phyloP scores from a whole-genome alignment of 2,888 invertebrate genomes.

The Heteropelma amictum region DNA sequence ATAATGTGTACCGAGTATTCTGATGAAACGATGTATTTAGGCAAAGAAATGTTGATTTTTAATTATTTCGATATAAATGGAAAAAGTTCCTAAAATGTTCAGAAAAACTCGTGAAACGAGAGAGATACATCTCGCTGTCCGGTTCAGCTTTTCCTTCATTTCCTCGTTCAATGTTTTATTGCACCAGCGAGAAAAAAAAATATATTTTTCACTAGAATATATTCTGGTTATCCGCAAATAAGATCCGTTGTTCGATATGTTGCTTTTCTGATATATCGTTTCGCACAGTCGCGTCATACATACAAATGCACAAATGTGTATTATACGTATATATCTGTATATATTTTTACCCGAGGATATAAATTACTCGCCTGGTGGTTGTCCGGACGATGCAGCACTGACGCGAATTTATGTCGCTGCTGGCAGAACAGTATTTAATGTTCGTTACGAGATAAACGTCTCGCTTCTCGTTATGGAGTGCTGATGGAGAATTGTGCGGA shows the following conservation, averaged over 20 bases:
- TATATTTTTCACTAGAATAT: constrained; percentile 9
- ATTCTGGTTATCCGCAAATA: constrained; percentile 14
- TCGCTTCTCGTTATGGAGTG: constrained; percentile 45
- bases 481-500: neutral
- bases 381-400: constrained; percentile 20
- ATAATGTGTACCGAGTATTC: too few species aligned
- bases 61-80: too few species aligned
- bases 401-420: constrained; percentile 57
- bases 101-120: neutral
- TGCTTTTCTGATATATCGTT: neutral
- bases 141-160: neutral
- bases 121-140: too few species aligned
- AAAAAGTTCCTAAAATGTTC: neutral
- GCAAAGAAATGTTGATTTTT: too few species aligned
- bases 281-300: neutral
- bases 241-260: neutral
- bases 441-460: constrained; percentile 55
- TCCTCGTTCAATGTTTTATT: neutral
- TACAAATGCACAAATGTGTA: too few species aligned
- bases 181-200: neutral
- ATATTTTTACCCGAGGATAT: constrained; percentile 34
- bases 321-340: neutral
- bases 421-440: constrained; percentile 59
- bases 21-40: too few species aligned
- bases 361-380: constrained; percentile 48